Percentiles rank a stretch among this genome's conserved stretches.
phyloP scores from a whole-genome alignment of 2,113 vertebrate species.

The Microtus richardsoni region DNA sequence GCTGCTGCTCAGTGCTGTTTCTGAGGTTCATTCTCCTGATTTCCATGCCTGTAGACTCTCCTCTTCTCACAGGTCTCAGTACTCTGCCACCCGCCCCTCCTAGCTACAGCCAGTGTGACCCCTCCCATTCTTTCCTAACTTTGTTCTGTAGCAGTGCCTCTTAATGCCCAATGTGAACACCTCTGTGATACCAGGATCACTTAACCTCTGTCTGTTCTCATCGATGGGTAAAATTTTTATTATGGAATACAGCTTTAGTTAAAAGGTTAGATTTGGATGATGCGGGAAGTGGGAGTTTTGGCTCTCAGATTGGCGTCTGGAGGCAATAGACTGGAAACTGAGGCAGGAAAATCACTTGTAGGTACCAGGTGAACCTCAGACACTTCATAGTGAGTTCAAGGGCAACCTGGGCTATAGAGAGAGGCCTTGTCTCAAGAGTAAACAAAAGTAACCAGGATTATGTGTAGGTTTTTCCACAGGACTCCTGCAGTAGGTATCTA shows the following conservation, averaged over 20 bases:
- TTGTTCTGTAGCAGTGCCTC: neutral
- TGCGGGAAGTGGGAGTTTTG: neutral
- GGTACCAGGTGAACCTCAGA: neutral
- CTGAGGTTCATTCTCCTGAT: neutral
- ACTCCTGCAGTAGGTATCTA: rapidly evolving
- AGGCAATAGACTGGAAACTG: neutral
- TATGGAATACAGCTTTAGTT: neutral
- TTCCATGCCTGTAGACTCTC: neutral
- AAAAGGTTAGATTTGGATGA: neutral
- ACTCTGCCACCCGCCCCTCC: rapidly evolving
- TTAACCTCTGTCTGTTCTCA: neutral
- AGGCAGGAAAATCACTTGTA: neutral
- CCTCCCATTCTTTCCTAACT: neutral
- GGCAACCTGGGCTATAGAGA: neutral
- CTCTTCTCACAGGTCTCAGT: neutral
- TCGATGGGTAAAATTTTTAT: neutral
- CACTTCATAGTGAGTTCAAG: neutral
- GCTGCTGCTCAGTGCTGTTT: neutral
- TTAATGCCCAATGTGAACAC: neutral
- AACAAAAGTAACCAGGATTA: neutral
- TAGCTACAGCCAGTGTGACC: neutral
- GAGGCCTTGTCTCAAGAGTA: neutral
- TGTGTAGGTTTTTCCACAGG: neutral
- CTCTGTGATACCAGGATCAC: neutral
- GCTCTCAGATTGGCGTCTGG: neutral